These are phyloP conservation scores for Cliona cf. orientalis DNA, from an alignment of 37 sponge, comb jelly and placozoan species.

Conservation along the genomic window DNA sequence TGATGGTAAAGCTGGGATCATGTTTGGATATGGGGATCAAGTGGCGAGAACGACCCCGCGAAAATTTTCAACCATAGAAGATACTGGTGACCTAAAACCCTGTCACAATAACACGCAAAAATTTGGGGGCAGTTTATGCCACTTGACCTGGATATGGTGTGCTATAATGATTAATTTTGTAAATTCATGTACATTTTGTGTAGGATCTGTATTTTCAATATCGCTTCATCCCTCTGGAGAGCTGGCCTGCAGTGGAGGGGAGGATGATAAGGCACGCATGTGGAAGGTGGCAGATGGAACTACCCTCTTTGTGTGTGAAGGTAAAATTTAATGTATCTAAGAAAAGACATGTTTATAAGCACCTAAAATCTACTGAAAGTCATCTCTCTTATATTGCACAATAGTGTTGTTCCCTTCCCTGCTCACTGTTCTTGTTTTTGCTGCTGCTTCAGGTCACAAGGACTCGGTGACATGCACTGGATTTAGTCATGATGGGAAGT, in stretches of 20 bases:
- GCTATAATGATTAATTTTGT: not conserved
- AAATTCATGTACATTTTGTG: not conserved
- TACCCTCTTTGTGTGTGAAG: conserved; percentile 67
- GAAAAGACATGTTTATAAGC: too few relatives aligned
- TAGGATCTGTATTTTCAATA: conserved; percentile 87
- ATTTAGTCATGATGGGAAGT: conserved; percentile 84
- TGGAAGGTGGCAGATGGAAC: conserved; percentile 77
- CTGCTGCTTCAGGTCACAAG: conserved; percentile 95
- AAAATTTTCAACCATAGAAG: too few relatives aligned
- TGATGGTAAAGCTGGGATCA: conserved; percentile 13
- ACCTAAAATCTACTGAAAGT: not conserved
- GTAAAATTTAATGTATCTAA: conserved; percentile 43
- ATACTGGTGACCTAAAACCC: too few relatives aligned
- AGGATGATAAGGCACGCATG: conserved; percentile 84
- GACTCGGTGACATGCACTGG: conserved; percentile 90
- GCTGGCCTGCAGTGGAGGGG: conserved; percentile 86
- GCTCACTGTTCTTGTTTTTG: too few relatives aligned
- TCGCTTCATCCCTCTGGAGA: conserved; percentile 36
- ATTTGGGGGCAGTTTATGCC: too few relatives aligned
- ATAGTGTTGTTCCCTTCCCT: not conserved
- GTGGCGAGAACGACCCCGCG: too few relatives aligned
- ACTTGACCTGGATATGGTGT: not conserved
- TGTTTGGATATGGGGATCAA: too few relatives aligned
- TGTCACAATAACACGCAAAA: too few relatives aligned
- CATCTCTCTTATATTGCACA: not conserved